Evolutionary conservation across 2,888 invertebrate genomes (phyloP).

Genomic region (Anthoptus insignis): DNA sequence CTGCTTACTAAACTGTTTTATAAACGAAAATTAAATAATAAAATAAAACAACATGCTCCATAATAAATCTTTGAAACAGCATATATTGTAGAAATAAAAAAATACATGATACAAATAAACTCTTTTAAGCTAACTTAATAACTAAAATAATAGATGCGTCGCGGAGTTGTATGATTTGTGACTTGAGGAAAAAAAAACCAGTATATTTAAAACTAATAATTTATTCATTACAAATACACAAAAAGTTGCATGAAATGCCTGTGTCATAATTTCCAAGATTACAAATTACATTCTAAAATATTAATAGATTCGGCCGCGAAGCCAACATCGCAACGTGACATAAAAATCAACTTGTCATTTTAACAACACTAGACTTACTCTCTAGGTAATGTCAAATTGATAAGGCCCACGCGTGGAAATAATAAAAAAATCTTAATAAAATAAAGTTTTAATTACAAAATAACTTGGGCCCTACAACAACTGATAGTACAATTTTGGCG

Average conservation of each 20-base stretch:
- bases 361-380: slow-evolving; percentile 74
- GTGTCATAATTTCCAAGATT: slow-evolving; percentile 59
- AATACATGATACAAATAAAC: slow-evolving; percentile 76
- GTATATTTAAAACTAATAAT: slow-evolving; percentile 64
- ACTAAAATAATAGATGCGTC: slow-evolving; percentile 48
- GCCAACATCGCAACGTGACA: slow-evolving; percentile 24
- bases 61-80: slow-evolving; percentile 80
- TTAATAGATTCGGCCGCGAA: slow-evolving; percentile 38
- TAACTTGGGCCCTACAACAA: slow-evolving; percentile 40
- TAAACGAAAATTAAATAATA: slow-evolving; percentile 18
- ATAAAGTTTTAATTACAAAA: slow-evolving; percentile 43
- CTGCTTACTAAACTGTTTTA: no score
- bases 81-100: slow-evolving; percentile 80
- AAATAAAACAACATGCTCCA: slow-evolving; percentile 67
- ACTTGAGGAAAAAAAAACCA: slow-evolving; percentile 54
- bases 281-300: slow-evolving; percentile 51
- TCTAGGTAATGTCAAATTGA: slow-evolving; percentile 86
- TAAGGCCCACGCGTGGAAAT: slow-evolving; percentile 50
- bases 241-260: slow-evolving; percentile 59
- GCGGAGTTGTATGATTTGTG: slow-evolving; percentile 52
- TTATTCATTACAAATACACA: slow-evolving; percentile 67
- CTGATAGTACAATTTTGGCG: slow-evolving; percentile 18
- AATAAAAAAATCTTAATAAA: slow-evolving; percentile 46
- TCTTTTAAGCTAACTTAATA: slow-evolving; percentile 68
- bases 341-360: slow-evolving; percentile 76